Evolutionary conservation across 1,140 invertebrate genomes (phyloP), one percentile per base, ranked within the genome.

Genomic region (Anastatus disparis): DNA sequence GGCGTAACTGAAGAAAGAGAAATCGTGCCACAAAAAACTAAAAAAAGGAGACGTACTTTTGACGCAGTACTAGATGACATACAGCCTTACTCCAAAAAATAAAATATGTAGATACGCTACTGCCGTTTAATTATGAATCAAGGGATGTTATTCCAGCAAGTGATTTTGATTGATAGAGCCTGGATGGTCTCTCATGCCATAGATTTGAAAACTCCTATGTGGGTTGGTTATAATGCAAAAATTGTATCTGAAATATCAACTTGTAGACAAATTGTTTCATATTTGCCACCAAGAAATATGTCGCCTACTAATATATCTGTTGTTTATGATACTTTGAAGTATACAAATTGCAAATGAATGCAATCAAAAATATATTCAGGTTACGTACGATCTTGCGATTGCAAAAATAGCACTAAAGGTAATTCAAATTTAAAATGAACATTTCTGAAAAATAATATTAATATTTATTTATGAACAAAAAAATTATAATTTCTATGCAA

Each of bases 391-490:
- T 74, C 69, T 85, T 31, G 78, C 75, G 29, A 83, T 82, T 42
- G 83, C 82, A 20, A 85, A 83, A 77, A 65, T 78, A n/a, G 84
- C 79, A 29, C 62, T 81, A 9, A 75, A 80, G n/a, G n/a, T n/a
- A 78, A 81, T 84, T 52, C 81, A 85, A 75, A 61, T 35, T 17
- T 71, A 48, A 10, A 79, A 85, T 75, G 69, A 71, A 26, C 71
- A 77, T 15, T 64, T 15, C 40, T 86, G 79, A 74, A 58, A 84
- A 42, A 82, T 86, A 65, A 52, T 87, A 58, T 88, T 88, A n/a
- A n/a, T 70, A 86, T 88, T 22, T 82, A 87, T 69, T 67, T 87
- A 17, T 87, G 87, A 29, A 35, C n/a, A n/a, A n/a, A 35, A 35
- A 35, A 4, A 35, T 6, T 35, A 6, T 35, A 10, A 10, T 10